Evolutionary conservation across 2,888 invertebrate species (phyloP).

Genomic region (Dioctria linearis): DNA sequence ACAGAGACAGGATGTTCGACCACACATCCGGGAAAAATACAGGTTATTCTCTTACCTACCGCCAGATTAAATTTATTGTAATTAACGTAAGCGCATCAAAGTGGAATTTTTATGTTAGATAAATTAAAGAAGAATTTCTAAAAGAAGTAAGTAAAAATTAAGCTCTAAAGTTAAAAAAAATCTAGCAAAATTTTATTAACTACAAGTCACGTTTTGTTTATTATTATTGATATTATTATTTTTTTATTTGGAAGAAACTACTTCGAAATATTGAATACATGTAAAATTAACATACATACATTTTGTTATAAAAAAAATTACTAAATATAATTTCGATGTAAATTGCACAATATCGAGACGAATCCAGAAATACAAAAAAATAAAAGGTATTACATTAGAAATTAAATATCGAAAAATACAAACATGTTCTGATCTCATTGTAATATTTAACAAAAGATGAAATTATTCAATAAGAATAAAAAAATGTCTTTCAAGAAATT

Average conservation of each 20-base stretch:
- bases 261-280: background rate
- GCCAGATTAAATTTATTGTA: slow-evolving; percentile 77
- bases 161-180: slow-evolving; percentile 20
- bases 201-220: background rate
- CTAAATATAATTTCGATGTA: slow-evolving; percentile 31
- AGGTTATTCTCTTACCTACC: slow-evolving; percentile 91
- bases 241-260: slow-evolving; percentile 1
- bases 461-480: background rate
- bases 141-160: slow-evolving; percentile 12
- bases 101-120: slow-evolving; percentile 22
- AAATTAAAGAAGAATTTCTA: slow-evolving; percentile 37
- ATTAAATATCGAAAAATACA: slow-evolving; percentile 6
- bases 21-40: slow-evolving; percentile 91
- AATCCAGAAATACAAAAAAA: background rate
- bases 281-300: slow-evolving; percentile 4
- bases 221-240: slow-evolving; percentile 23
- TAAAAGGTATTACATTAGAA: background rate
- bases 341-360: slow-evolving; percentile 24
- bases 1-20: slow-evolving; percentile 92
- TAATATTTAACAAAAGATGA: slow-evolving; percentile 15
- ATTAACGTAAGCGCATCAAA: background rate
- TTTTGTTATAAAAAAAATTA: slow-evolving; percentile 22
- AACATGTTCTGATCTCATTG: slow-evolving; percentile 32
- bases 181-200: slow-evolving; percentile 24
- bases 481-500: background rate